Conservation (phyloP, 1,140 invertebrate species). For the Macrobrachium rosenbergii region DNA sequence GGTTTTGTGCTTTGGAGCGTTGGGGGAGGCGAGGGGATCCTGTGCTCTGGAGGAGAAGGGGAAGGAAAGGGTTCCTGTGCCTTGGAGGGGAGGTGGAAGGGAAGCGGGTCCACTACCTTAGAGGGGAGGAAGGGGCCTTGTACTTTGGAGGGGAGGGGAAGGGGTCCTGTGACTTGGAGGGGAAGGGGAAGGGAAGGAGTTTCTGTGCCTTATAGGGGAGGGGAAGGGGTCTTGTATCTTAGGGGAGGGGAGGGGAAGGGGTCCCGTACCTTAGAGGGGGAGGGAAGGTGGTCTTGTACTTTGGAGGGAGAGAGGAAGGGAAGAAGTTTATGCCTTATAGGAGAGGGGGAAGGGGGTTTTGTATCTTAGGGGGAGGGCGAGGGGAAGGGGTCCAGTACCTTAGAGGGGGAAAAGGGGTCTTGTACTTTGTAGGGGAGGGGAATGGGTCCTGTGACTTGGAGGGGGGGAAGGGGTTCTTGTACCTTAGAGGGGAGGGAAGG, state of each 20-base stretch:
- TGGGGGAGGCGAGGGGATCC: no score
- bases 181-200: neutral
- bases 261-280: neutral
- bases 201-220: neutral
- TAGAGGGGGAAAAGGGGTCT: neutral
- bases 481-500: neutral
- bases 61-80: no score
- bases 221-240: no score
- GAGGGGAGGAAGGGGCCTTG: neutral
- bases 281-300: neutral
- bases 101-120: no score
- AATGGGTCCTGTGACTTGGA: no score
- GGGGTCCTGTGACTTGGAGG: neutral
- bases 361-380: neutral
- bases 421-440: neutral
- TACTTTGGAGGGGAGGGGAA: slow-evolving; percentile 15
- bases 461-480: neutral
- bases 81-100: no score
- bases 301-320: neutral
- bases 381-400: neutral
- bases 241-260: no score
- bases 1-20: no score
- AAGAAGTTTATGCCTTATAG: no score
- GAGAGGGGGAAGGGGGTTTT: neutral
- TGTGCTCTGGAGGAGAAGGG: no score